Evolutionary conservation across 92 coral and sea anemone genomes (phyloP).

Genomic region (Porites rus): DNA sequence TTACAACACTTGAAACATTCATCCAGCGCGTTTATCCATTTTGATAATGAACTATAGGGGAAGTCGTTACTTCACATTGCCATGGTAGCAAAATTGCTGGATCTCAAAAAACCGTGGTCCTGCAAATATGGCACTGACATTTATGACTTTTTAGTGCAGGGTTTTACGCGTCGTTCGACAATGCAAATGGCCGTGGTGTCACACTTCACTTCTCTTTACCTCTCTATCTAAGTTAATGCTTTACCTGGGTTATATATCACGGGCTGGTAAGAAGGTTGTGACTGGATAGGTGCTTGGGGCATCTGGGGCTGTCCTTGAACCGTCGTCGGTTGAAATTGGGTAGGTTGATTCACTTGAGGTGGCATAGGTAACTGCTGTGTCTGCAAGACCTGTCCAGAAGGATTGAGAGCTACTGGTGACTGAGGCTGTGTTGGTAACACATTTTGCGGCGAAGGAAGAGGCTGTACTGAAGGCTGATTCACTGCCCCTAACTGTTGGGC

Average conservation of each 20-base stretch:
- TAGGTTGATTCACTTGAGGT: conserved; percentile 12
- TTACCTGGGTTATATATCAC: conserved; percentile 1
- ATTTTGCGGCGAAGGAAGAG: neutral
- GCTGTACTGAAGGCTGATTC: neutral
- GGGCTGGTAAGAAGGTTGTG: neutral
- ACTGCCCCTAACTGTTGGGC: neutral
- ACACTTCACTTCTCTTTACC: no score
- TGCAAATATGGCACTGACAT: no score
- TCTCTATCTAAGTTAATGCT: neutral
- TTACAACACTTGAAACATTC: no score
- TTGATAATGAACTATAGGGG: no score
- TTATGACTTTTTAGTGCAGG: no score
- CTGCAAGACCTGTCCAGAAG: neutral
- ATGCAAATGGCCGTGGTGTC: no score
- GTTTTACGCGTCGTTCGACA: no score
- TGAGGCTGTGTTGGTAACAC: neutral
- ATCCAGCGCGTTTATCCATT: no score
- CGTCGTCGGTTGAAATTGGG: neutral
- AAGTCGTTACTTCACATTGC: no score
- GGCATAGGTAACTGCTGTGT: neutral
- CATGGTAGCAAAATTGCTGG: no score
- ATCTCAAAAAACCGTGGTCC: no score
- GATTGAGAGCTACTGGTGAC: neutral
- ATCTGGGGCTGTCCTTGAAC: neutral
- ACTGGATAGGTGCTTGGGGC: neutral